Evolutionary conservation across 2,888 invertebrate species (phyloP).

Genomic region (Nephrocerus scutellatus): DNA sequence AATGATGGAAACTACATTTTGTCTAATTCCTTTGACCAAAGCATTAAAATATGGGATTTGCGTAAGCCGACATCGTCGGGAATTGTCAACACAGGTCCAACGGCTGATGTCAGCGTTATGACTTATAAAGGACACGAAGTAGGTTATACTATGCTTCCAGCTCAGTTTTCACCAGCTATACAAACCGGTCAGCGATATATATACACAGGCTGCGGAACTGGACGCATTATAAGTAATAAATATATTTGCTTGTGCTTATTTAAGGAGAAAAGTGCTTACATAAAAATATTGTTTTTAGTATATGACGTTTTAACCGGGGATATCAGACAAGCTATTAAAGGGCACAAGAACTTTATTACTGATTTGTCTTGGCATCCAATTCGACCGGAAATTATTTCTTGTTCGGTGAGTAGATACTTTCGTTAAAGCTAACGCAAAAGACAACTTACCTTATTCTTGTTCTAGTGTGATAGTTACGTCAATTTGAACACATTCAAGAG

Average conservation of each 20-base stretch:
- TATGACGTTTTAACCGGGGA: slow-evolving; percentile 74
- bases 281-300: slow-evolving; percentile 49
- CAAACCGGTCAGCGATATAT: slow-evolving; percentile 78
- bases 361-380: slow-evolving; percentile 83
- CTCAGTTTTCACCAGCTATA: slow-evolving; percentile 70
- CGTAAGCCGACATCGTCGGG: slow-evolving; percentile 63
- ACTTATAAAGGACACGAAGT: slow-evolving; percentile 78
- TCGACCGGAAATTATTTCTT: slow-evolving; percentile 66
- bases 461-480: slow-evolving; percentile 44
- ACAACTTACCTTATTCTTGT: not conserved
- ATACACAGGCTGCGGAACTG: slow-evolving; percentile 75
- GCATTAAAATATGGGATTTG: slow-evolving; percentile 82
- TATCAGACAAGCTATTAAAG: slow-evolving; percentile 56
- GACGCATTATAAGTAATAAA: slow-evolving; percentile 60
- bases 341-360: slow-evolving; percentile 67
- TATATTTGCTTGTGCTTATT: not conserved
- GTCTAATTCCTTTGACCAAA: slow-evolving; percentile 81
- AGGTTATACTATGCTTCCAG: slow-evolving; percentile 71
- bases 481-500: slow-evolving; percentile 42
- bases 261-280: not conserved
- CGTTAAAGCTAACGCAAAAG: not conserved
- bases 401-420: slow-evolving; percentile 57
- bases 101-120: slow-evolving; percentile 75
- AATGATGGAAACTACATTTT: slow-evolving; percentile 73
- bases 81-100: slow-evolving; percentile 54